Percentiles rank a stretch among this genome's conserved stretches.
phyloP scores from a whole-genome alignment of 2,113 vertebrate genomes.

The Telmatochromis brichardi region DNA sequence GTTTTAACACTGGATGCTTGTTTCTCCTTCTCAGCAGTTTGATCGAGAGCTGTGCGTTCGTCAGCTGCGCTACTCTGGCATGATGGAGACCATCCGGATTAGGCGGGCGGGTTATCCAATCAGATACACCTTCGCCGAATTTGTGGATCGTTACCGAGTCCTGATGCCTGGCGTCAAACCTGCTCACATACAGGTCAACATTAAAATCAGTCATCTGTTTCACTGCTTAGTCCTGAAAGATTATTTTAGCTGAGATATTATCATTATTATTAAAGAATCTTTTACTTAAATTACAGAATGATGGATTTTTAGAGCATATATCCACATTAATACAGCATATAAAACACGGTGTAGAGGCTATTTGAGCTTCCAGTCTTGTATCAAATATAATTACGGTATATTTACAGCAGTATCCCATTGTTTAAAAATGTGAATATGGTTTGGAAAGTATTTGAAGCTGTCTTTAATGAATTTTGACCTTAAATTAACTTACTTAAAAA shows the following conservation, averaged over 20 bases:
- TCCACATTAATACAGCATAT: neutral
- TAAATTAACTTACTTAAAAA: neutral
- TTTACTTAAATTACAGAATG: neutral
- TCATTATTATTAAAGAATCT: neutral
- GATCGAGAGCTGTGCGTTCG: constrained; percentile 93
- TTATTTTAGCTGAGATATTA: neutral
- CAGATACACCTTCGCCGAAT: constrained; percentile 92
- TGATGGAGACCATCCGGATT: constrained; percentile 99
- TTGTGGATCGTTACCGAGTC: constrained; percentile 92
- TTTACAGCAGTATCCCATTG: rapidly evolving
- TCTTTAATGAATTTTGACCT: neutral
- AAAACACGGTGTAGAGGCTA: neutral
- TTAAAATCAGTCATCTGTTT: neutral
- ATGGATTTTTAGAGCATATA: neutral
- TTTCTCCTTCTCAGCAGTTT: constrained; percentile 60
- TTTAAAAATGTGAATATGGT: neutral
- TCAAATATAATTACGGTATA: neutral
- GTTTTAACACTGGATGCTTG: neutral
- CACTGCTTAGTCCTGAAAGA: neutral
- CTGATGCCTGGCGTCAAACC: constrained; percentile 94
- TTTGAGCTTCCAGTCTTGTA: neutral
- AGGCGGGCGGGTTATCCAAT: constrained; percentile 93
- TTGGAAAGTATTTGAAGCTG: neutral
- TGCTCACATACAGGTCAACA: constrained; percentile 85
- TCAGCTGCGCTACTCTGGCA: constrained; percentile 94